These are phyloP conservation scores for Megalops atlanticus DNA, from an alignment of 2,113 vertebrate species.

Conservation along the genomic window DNA sequence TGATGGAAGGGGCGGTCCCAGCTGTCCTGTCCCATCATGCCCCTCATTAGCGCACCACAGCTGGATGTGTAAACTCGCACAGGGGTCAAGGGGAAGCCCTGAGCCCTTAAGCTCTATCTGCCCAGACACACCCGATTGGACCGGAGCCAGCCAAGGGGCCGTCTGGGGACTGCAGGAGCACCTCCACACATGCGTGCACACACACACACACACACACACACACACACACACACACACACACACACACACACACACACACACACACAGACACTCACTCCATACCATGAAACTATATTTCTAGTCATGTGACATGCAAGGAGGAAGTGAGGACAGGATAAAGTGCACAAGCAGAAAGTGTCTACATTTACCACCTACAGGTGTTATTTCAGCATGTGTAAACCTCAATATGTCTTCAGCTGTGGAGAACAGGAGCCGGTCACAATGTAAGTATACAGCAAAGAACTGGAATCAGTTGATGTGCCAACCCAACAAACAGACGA, in stretches of 20 bases:
- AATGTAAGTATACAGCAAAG: background rate
- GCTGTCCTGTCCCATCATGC: conserved; percentile 2
- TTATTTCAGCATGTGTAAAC: background rate
- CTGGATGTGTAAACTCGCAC: background rate
- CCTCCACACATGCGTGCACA: too few species aligned
- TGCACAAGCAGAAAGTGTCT: background rate
- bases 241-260: too few species aligned
- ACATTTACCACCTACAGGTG: too few species aligned
- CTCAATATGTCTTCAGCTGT: background rate
- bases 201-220: too few species aligned
- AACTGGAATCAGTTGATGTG: background rate
- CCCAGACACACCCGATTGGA: conserved; percentile 6
- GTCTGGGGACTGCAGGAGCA: background rate
- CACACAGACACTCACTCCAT: too few species aligned
- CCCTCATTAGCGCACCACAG: conserved; percentile 4
- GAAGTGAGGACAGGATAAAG: too few species aligned
- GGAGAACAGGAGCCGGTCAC: background rate
- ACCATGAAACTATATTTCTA: too few species aligned
- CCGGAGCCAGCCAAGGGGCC: background rate
- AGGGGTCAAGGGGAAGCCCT: conserved; percentile 16
- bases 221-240: too few species aligned
- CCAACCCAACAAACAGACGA: background rate
- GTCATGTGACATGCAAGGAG: too few species aligned
- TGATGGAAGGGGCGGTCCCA: background rate
- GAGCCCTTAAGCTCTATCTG: conserved; percentile 9